These are phyloP conservation scores for Uromys caudimaculatus DNA, from an alignment of 2,797 vertebrate genomes.

Conservation along the genomic window DNA sequence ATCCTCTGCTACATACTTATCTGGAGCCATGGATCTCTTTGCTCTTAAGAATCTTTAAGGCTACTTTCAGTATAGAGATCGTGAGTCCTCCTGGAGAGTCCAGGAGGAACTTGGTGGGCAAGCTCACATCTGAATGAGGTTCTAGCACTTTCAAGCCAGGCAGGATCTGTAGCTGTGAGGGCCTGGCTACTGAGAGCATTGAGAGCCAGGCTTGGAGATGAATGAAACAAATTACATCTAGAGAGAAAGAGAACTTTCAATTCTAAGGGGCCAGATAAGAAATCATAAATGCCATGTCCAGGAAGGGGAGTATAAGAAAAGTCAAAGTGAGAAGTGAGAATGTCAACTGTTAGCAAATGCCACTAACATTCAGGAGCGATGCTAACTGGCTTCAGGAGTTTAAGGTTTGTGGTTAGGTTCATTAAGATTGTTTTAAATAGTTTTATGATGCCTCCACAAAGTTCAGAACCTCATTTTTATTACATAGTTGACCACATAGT, in stretches of 20 bases:
- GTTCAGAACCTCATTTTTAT: slow-evolving; percentile 52
- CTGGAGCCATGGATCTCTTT: background rate
- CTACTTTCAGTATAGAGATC: background rate
- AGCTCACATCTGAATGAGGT: background rate
- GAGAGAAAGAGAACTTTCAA: background rate
- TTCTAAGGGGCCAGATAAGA: background rate
- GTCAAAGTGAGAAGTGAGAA: background rate
- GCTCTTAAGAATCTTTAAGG: background rate
- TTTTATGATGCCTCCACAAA: slow-evolving; percentile 12
- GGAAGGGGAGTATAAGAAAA: background rate
- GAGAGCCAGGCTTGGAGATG: background rate
- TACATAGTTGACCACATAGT: slow-evolving; percentile 16
- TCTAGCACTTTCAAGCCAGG: background rate
- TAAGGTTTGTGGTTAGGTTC: background rate
- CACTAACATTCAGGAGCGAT: too few species aligned
- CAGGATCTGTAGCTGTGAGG: background rate
- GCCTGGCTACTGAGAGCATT: background rate
- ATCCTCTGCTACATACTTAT: background rate
- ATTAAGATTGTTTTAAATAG: slow-evolving; percentile 34
- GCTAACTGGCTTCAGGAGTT: background rate
- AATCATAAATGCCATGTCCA: background rate
- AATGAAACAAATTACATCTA: background rate
- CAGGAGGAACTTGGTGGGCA: background rate
- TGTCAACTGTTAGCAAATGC: background rate
- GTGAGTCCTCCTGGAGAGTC: too few species aligned